Conservation (phyloP, 2,113 vertebrate genomes). For the Clarias macrocephalus region DNA sequence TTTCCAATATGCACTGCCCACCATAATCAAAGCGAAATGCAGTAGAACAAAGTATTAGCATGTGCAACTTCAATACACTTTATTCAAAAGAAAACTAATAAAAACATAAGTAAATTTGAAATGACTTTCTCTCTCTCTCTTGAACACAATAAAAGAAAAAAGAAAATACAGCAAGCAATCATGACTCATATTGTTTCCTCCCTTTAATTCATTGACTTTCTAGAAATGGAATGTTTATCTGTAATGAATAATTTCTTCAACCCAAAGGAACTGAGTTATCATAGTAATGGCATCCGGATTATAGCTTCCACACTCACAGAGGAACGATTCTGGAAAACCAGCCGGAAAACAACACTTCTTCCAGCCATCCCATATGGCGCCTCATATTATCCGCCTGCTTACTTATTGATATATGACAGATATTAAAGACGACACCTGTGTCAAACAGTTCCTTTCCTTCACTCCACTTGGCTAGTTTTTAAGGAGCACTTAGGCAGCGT, state of each 20-base stretch:
- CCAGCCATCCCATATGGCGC: slow-evolving; percentile 64
- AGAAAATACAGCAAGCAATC: not conserved
- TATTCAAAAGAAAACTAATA: not conserved
- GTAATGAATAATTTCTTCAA: slow-evolving; percentile 58
- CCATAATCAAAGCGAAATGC: too few relatives aligned
- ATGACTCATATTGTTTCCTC: not conserved
- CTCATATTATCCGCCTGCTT: slow-evolving; percentile 54
- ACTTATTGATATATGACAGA: slow-evolving; percentile 80
- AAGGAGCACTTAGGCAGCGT: slow-evolving; percentile 66
- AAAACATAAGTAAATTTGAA: not conserved
- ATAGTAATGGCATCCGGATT: slow-evolving; percentile 43
- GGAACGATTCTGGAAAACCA: slow-evolving; percentile 66
- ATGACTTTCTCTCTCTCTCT: not conserved
- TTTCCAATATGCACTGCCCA: too few relatives aligned
- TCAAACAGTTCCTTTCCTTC: slow-evolving; percentile 66
- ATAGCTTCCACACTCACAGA: slow-evolving; percentile 34
- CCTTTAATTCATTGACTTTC: slow-evolving; percentile 9
- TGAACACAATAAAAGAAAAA: not conserved
- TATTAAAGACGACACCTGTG: slow-evolving; percentile 85
- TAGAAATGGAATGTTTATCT: slow-evolving; percentile 54
- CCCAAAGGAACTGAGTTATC: slow-evolving; percentile 34
- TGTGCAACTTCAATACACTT: not conserved
- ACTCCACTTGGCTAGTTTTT: slow-evolving; percentile 47
- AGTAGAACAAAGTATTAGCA: too few relatives aligned
- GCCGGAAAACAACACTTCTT: slow-evolving; percentile 58